Evolutionary conservation across 2,113 vertebrate species (phyloP).

Genomic region (Equus quagga): DNA sequence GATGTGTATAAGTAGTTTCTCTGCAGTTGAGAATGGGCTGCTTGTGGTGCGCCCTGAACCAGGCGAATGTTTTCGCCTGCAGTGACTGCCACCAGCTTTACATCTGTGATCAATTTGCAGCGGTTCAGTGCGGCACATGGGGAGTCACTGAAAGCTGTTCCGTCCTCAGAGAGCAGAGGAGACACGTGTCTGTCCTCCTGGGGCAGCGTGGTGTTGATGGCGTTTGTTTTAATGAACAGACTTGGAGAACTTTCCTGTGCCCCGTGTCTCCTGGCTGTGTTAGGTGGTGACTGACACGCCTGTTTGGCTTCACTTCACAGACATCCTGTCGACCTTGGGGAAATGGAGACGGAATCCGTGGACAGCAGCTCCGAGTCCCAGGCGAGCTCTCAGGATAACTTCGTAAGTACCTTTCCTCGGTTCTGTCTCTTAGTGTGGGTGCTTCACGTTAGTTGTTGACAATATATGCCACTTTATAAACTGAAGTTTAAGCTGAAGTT

Average conservation of each 20-base stretch:
- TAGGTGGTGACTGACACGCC: rapidly evolving
- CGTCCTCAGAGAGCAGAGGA: not conserved
- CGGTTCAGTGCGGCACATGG: not conserved
- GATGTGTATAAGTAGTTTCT: rapidly evolving
- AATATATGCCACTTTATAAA: rapidly evolving
- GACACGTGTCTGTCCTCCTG: rapidly evolving
- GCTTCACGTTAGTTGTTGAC: no score
- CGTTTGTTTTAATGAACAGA: rapidly evolving
- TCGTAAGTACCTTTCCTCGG: conserved; percentile 73
- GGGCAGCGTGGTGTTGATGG: rapidly evolving
- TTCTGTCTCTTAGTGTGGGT: rapidly evolving
- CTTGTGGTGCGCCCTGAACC: not conserved
- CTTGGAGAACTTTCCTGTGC: rapidly evolving
- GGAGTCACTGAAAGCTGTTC: not conserved
- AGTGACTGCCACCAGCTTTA: rapidly evolving
- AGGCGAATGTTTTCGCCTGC: not conserved
- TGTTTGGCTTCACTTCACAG: conserved; percentile 78
- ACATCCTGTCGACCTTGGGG: conserved; percentile 91
- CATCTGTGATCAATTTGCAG: not conserved
- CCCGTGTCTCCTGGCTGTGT: rapidly evolving
- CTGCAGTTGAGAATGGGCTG: rapidly evolving
- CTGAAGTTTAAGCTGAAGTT: not conserved
- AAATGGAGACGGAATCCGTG: conserved; percentile 94
- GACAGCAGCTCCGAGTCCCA: conserved; percentile 87
- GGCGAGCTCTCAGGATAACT: conserved; percentile 79